Evolutionary conservation across 2,797 vertebrate species (phyloP).

Genomic region (Aeoliscus strigatus): DNA sequence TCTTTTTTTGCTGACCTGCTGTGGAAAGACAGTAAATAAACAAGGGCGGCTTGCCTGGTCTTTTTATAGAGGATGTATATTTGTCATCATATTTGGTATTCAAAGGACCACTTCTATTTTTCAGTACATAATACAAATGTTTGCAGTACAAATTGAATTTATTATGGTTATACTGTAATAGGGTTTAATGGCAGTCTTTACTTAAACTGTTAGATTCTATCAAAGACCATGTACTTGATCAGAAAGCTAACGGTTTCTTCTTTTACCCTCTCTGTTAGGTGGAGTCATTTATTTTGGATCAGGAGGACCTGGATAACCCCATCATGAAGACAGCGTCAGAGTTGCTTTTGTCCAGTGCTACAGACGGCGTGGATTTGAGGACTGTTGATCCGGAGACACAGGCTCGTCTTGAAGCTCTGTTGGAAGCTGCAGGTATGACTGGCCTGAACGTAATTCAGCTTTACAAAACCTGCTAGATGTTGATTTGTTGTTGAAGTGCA

Average conservation of each 20-base stretch:
- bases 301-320: constrained; percentile 98
- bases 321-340: constrained; percentile 98
- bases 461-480: constrained; percentile 16
- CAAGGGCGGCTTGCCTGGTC: constrained; percentile 16
- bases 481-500: constrained; percentile 20
- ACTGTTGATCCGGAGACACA: constrained; percentile 99
- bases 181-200: no score
- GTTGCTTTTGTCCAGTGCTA: constrained; percentile 91
- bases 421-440: constrained; percentile 94
- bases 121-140: no score
- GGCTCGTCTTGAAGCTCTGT: constrained; percentile 93
- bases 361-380: constrained; percentile 93
- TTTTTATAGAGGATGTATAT: no score
- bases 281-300: constrained; percentile 99
- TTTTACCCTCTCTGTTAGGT: constrained; percentile 72
- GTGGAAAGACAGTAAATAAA: constrained; percentile 50
- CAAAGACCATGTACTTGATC: not conserved
- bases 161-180: no score
- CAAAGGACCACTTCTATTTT: no score
- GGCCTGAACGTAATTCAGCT: constrained; percentile 9
- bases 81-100: no score
- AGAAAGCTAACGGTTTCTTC: constrained; percentile 5
- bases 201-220: no score
- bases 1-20: constrained; percentile 19
- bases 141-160: no score